Base-by-base conservation (phyloP, 2,113 vertebrate genomes). In the Rhinolophus sinicus region DNA sequence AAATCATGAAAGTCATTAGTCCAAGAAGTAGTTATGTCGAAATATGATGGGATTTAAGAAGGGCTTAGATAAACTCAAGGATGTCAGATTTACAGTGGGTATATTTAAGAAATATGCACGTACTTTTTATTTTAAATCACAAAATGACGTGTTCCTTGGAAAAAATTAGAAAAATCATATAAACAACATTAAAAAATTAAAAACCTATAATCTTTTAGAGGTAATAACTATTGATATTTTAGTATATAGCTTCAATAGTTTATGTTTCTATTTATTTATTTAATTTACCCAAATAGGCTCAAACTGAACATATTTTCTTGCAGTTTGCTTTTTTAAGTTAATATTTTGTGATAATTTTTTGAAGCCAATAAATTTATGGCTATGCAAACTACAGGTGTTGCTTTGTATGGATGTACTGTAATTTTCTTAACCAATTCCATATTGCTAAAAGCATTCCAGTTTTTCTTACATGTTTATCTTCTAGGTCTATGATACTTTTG, bases 191-290 rank as follows among this genome's bases (percentile, higher is more conserved):
- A 52, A 88, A 88, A 65, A 35, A 30, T 38, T 77, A 90, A 92
- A 62, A 54, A 8, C 8, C 35, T 85, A 16, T 60, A 84, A 19
- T 75, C 8, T 91, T 35, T 84, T 88, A 69, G 44, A 90, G 26
- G 58, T 69, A 60, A 40, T 91, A 76, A 35, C 64, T 82, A 14
- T 87, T 97, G 58, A 13, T 87, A 90, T 62, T 95, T 97, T 94
- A 19, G 35, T 77, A 0, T 62, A 33, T 65, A 78, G 18, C 26
- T 84, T 89, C 5, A 73, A 62, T 64, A 85, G 11, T 81, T 92
- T 64, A 35, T 87, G 67, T 86, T 90, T 26, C 13, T 70, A 35
- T 81, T 85, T 89, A 21, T 75, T 10, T 93, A 40, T 89, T 91
- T 95, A 87, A 88, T 76, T 81, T 90, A 75, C 26, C 44, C 16